These are phyloP conservation scores for Plebejus melissa DNA, from an alignment of 2,888 invertebrate species.

Conservation along the genomic window DNA sequence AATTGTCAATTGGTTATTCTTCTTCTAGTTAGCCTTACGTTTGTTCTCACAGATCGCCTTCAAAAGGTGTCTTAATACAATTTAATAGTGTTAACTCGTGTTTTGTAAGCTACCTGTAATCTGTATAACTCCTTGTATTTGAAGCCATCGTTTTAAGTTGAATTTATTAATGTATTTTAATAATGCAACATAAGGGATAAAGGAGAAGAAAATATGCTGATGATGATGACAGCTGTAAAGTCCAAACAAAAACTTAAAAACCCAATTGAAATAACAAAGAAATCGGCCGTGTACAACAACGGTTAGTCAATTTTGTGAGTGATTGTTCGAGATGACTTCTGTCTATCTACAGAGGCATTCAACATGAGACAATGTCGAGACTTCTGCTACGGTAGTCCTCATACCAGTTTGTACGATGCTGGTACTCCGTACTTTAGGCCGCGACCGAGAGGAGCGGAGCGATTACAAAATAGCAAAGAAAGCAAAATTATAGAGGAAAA, in stretches of 20 bases:
- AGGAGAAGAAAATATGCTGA: not conserved
- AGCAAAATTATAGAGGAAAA: not conserved
- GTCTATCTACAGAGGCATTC: conserved; percentile 34
- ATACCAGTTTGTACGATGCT: conserved; percentile 34
- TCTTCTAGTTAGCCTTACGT: not conserved
- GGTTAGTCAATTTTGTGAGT: conserved; percentile 26
- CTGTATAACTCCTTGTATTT: too few relatives aligned
- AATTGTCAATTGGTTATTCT: conserved; percentile 5
- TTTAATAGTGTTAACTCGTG: too few relatives aligned
- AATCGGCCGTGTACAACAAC: conserved; percentile 23
- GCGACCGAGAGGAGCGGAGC: conserved; percentile 13
- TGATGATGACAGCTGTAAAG: not conserved
- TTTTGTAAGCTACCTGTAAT: too few relatives aligned
- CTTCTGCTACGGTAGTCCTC: conserved; percentile 62
- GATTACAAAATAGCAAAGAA: not conserved
- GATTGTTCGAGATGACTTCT: conserved; percentile 34
- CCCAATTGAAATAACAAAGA: conserved; percentile 13
- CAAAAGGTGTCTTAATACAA: not conserved
- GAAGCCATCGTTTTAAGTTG: not conserved
- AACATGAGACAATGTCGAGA: conserved; percentile 51
- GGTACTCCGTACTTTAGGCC: conserved; percentile 9
- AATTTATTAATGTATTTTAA: not conserved
- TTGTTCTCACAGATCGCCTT: not conserved
- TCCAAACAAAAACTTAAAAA: conserved; percentile 18
- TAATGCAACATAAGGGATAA: not conserved